phyloP scores from a whole-genome alignment of 2,888 invertebrate species.

The Merodon equestris region DNA sequence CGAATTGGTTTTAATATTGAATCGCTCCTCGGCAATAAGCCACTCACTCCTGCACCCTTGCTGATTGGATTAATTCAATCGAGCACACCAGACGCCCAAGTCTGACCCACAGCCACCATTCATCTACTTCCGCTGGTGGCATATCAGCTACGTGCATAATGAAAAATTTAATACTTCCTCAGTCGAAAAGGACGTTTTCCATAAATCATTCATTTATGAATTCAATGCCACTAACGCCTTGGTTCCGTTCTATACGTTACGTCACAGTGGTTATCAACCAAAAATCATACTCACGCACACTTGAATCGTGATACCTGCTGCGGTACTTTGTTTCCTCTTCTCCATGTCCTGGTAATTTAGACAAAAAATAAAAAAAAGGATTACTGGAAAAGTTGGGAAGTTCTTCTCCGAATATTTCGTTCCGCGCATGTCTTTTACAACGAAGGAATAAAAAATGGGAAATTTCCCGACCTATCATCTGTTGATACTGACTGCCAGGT shows the following conservation, averaged over 20 bases:
- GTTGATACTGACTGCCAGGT: slow-evolving; percentile 38
- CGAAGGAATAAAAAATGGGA: slow-evolving; percentile 21
- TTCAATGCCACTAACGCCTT: neutral
- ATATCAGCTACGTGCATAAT: slow-evolving; percentile 13
- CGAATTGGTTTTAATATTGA: slow-evolving; percentile 34
- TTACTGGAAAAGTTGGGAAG: slow-evolving; percentile 27
- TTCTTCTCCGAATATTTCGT: neutral
- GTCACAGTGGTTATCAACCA: slow-evolving; percentile 7
- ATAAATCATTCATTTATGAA: no score
- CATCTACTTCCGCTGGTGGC: neutral
- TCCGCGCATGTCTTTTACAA: slow-evolving; percentile 24
- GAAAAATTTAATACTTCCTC: slow-evolving; percentile 17
- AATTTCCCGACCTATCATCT: slow-evolving; percentile 46
- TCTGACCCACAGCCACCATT: neutral
- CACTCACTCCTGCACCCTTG: neutral
- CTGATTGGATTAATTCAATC: slow-evolving; percentile 32
- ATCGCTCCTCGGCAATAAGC: slow-evolving; percentile 11
- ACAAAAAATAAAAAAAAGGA: no score
- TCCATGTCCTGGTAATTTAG: no score
- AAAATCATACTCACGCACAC: neutral
- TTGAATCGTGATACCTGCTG: neutral
- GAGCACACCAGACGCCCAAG: slow-evolving; percentile 16
- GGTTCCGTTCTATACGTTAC: slow-evolving; percentile 12
- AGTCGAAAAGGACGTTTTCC: no score
- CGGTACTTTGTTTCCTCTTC: no score